Evolutionary conservation across 2,888 invertebrate species (phyloP).

Genomic region (Standfussiana lucernea): DNA sequence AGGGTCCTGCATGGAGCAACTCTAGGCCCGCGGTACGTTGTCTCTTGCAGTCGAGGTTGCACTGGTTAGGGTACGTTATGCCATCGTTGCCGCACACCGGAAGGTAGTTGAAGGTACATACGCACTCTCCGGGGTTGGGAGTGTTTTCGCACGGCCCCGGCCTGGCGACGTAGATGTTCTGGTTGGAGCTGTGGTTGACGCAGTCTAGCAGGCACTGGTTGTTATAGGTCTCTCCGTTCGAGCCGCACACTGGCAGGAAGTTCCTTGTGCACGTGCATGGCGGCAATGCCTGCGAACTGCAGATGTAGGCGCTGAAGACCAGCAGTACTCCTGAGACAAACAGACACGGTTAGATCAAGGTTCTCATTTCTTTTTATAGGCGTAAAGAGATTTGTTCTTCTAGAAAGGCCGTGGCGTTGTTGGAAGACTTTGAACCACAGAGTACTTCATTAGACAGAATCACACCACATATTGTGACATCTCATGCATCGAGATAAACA

Average conservation of each 20-base stretch:
- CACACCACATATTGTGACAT: background rate
- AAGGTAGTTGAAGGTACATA: conserved; percentile 66
- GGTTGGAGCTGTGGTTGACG: conserved; percentile 61
- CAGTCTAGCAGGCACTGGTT: conserved; percentile 92
- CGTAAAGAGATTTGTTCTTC: background rate
- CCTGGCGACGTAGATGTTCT: conserved; percentile 44
- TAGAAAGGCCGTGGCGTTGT: background rate
- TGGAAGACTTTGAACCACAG: background rate
- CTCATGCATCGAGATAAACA: conserved; percentile 16
- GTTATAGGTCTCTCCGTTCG: conserved; percentile 93
- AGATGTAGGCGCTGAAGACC: conserved; percentile 66
- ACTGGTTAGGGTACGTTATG: conserved; percentile 73
- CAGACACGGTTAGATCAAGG: background rate
- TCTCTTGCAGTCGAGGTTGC: conserved; percentile 66
- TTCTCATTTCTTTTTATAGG: background rate
- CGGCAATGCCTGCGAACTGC: conserved; percentile 67
- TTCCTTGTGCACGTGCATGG: conserved; percentile 77
- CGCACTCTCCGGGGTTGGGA: conserved; percentile 39
- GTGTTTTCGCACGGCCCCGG: conserved; percentile 53
- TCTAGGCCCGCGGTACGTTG: conserved; percentile 40
- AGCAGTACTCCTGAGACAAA: conserved; percentile 72
- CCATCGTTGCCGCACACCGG: conserved; percentile 76
- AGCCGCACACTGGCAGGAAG: conserved; percentile 92
- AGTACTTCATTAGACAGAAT: background rate
- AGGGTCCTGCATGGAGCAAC: conserved; percentile 24